A percentile compares a stretch with the other conserved stretches of the same genome.
These are phyloP conservation scores for Metaphire vulgaris DNA, from an alignment of 1,140 invertebrate species.

Conservation along the genomic window DNA sequence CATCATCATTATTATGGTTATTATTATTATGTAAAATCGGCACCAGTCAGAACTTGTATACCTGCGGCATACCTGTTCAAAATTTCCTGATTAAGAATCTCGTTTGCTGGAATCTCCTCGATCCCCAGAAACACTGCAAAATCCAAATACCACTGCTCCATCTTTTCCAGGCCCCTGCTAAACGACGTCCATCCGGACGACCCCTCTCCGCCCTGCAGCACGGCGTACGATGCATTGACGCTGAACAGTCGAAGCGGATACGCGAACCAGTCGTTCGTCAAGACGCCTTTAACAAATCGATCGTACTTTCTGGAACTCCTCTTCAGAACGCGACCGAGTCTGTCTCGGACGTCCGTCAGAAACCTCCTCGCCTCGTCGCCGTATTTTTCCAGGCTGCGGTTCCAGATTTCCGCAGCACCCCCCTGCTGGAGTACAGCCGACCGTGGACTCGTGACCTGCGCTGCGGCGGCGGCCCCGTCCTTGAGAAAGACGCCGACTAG, in stretches of 20 bases:
- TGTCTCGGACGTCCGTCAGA: neutral
- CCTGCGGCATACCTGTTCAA: too few relatives aligned
- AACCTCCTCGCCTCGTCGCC: neutral
- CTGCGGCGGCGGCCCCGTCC: too few relatives aligned
- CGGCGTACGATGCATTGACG: too few relatives aligned
- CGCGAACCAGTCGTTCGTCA: neutral
- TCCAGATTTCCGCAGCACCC: neutral
- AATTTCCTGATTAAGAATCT: too few relatives aligned
- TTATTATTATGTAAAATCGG: too few relatives aligned
- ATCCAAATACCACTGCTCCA: neutral
- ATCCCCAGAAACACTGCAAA: neutral
- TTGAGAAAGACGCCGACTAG: neutral
- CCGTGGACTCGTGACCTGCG: neutral
- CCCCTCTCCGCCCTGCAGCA: too few relatives aligned
- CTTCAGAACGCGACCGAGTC: neutral
- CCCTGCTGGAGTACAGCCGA: too few relatives aligned
- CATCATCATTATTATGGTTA: too few relatives aligned
- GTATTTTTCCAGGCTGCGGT: neutral
- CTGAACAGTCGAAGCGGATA: neutral
- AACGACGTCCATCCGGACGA: too few relatives aligned
- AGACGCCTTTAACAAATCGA: neutral
- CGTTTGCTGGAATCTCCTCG: too few relatives aligned
- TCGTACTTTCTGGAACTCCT: neutral
- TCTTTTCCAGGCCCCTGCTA: too few relatives aligned
- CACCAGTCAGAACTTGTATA: too few relatives aligned